Percentiles rank a stretch among this genome's conserved stretches.
These are phyloP conservation scores for Brenthis hecate DNA, from an alignment of 2,888 invertebrate genomes.

Conservation along the genomic window DNA sequence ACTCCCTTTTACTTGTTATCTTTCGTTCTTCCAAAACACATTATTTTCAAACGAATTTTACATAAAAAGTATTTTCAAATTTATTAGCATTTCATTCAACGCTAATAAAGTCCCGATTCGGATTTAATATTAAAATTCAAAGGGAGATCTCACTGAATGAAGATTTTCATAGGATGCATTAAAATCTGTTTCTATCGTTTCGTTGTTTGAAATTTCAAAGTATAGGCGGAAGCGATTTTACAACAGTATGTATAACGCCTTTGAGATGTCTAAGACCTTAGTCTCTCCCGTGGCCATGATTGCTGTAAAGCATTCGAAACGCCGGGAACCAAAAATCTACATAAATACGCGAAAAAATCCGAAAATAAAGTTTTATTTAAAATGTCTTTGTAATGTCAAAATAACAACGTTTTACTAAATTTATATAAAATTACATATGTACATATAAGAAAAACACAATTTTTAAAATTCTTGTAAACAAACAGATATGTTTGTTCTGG, in stretches of 20 bases:
- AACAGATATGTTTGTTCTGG: no score
- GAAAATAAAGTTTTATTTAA: no score
- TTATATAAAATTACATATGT: no score
- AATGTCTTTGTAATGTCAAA: no score
- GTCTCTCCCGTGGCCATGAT: no score
- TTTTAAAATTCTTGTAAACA: no score
- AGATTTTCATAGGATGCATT: slow-evolving; percentile 81
- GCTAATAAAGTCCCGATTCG: slow-evolving; percentile 76
- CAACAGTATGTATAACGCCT: background rate
- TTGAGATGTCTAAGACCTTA: no score
- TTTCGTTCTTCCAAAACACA: slow-evolving; percentile 22
- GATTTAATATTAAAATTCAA: slow-evolving; percentile 80
- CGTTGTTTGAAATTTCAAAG: slow-evolving; percentile 50
- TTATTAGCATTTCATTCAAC: slow-evolving; percentile 68
- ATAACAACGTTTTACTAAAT: no score
- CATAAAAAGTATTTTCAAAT: slow-evolving; percentile 65
- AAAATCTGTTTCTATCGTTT: slow-evolving; percentile 79
- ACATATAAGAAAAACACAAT: no score
- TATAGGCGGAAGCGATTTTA: slow-evolving; percentile 26
- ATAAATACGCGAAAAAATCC: no score
- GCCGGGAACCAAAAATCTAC: no score
- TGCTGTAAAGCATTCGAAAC: no score
- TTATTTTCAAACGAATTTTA: slow-evolving; percentile 27
- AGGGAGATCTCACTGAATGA: slow-evolving; percentile 71
- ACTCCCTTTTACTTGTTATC: slow-evolving; percentile 19